phyloP scores from a whole-genome alignment of 2,113 vertebrate genomes.

The Hyperoodon ampullatus region DNA sequence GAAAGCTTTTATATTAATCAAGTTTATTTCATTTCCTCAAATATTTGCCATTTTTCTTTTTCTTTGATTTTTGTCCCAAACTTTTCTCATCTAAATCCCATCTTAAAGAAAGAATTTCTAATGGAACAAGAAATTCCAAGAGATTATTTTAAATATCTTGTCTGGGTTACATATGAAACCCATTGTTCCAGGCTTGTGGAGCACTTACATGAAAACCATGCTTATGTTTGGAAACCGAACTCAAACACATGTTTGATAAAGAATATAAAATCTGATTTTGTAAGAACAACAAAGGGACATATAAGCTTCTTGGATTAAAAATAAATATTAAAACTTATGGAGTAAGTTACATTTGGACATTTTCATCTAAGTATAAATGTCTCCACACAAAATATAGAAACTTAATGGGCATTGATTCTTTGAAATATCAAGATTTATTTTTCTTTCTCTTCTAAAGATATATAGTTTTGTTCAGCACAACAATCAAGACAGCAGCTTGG shows the following conservation, averaged over 20 bases:
- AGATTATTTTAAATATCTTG: constrained; percentile 72
- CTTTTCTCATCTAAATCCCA: neutral
- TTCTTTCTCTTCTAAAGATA: neutral
- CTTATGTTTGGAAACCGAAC: constrained; percentile 59
- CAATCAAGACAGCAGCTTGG: neutral
- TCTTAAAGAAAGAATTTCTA: constrained; percentile 35
- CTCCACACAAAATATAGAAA: neutral
- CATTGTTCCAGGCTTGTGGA: constrained; percentile 42
- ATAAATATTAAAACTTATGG: constrained; percentile 53
- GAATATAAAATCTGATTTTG: constrained; percentile 57
- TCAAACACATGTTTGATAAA: constrained; percentile 67
- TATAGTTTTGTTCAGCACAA: neutral
- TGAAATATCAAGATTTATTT: constrained; percentile 24
- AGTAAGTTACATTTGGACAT: neutral
- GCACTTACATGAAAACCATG: constrained; percentile 69
- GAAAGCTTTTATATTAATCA: neutral
- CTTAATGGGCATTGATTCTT: neutral
- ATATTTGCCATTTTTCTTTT: constrained; percentile 17
- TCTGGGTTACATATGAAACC: constrained; percentile 35
- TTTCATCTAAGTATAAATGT: constrained; percentile 40
- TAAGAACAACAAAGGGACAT: constrained; percentile 59
- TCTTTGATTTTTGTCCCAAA: neutral
- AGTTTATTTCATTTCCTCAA: constrained; percentile 38
- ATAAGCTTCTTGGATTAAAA: constrained; percentile 46
- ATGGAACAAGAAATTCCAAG: constrained; percentile 64